phyloP scores from a whole-genome alignment of 2,113 vertebrate genomes.

The Fukomys damarensis region DNA sequence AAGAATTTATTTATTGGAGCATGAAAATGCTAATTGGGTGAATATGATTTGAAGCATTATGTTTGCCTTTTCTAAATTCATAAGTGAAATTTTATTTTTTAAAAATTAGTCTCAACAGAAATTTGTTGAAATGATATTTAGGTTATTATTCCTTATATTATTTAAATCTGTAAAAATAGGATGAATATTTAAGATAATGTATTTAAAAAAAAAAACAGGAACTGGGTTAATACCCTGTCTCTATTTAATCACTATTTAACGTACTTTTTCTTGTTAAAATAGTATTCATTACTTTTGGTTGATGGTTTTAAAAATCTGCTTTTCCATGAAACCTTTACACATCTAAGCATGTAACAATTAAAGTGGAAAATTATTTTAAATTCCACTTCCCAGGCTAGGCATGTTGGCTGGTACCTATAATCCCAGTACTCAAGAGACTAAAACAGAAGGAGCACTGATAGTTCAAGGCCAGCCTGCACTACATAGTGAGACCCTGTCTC shows the following conservation, averaged over 20 bases:
- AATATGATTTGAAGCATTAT: not conserved
- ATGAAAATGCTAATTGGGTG: not conserved
- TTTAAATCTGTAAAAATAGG: slow-evolving; percentile 33
- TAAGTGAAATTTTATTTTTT: not conserved
- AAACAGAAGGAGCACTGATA: not conserved
- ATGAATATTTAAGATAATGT: not conserved
- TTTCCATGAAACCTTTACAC: not conserved
- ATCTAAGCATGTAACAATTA: not conserved
- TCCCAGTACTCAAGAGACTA: not conserved
- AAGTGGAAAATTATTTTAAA: not conserved
- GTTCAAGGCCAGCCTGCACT: not conserved
- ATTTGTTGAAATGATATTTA: slow-evolving; percentile 30
- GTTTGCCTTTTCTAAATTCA: not conserved
- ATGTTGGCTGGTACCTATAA: not conserved
- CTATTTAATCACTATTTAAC: slow-evolving; percentile 41
- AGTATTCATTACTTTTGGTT: not conserved
- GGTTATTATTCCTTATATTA: not conserved
- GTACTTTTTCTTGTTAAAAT: not conserved
- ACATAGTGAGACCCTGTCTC: not conserved
- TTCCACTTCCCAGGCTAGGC: not conserved
- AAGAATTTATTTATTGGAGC: not conserved
- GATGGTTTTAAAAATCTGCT: not conserved
- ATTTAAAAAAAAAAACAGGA: not conserved
- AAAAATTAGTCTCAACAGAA: not conserved
- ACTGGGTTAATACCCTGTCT: not conserved